A percentile compares a stretch with the other conserved stretches of the same genome.
Evolutionary conservation across 2,888 invertebrate genomes (phyloP).

Genomic region (Hylaea fasciaria): DNA sequence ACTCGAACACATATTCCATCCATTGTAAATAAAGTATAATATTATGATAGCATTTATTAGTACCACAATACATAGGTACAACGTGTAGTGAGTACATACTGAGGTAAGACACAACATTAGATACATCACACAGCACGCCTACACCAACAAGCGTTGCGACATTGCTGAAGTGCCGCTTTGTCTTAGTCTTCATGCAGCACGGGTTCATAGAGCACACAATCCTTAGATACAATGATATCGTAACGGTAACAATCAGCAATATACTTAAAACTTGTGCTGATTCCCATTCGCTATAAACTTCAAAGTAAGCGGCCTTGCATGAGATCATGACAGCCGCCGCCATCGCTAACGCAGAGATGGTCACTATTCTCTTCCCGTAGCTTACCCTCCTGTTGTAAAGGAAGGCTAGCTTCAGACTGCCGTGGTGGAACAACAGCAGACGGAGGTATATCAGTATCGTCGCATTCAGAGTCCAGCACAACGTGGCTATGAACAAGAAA

Average conservation of each 20-base stretch:
- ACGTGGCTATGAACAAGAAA: neutral
- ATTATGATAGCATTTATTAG: no score
- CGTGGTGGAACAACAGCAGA: conserved; percentile 1
- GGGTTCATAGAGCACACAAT: conserved; percentile 9
- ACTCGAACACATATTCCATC: neutral
- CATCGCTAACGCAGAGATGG: neutral
- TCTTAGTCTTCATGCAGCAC: neutral
- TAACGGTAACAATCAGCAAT: neutral
- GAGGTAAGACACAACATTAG: neutral
- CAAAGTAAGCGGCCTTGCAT: neutral
- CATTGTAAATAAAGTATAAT: no score
- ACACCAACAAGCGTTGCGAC: neutral
- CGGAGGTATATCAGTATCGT: neutral
- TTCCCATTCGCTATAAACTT: neutral
- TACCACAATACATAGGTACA: no score
- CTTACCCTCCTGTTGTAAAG: conserved; percentile 7
- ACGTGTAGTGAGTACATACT: neutral
- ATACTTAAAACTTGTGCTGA: neutral
- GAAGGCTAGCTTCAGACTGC: neutral
- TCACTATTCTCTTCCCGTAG: conserved; percentile 10
- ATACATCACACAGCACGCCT: neutral
- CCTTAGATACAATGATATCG: neutral
- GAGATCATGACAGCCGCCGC: neutral
- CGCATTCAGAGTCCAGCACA: conserved; percentile 16
- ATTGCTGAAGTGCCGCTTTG: neutral